Evolutionary conservation across 2,888 invertebrate genomes (phyloP), one percentile per base, ranked within the genome.

Genomic region (Cerastis rubricosa): DNA sequence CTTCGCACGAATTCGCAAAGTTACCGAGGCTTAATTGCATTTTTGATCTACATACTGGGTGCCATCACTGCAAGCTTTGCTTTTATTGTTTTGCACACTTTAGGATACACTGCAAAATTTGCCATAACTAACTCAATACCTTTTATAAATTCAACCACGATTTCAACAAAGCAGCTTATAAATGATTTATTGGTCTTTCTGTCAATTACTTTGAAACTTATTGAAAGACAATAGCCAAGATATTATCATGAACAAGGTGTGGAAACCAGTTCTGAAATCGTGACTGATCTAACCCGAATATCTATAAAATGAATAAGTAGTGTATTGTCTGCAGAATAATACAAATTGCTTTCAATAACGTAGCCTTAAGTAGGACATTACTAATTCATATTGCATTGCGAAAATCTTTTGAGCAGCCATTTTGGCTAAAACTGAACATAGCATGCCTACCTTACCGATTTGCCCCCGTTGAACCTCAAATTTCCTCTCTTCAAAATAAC

Each of bases 21-120:
- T 74, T 74, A 74, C 78, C 54, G 80, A 75, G 76, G 68, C 70
- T 79, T 84, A 73, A 88, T 88, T 87, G 82, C 74, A 76, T 79
- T 83, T 84, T 84, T 76, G 80, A 86, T 84, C 79, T 85, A 82
- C 74, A 73, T 66, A 70, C 49, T 65, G 40, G 29, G 74, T 74
- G 49, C 54, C 59, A 57, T 45, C 17, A 47, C 65, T 70, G 74
- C 66, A 65, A 61, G 51, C 59, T 64, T 54, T 65, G 65, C 59
- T 61, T 57, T 74, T 54, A 71, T 76, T 73, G 65, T 84, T 71
- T 72, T 69, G 9, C 59, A 69, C 66, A 63, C 45, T 73, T 73
- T 43, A 63, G 22, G 0, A 14, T 54, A 43, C 47, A n/a, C 57
- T 69, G 25, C 29, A 57, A n/a, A n/a, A n/a, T 80, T 74, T 67